These are phyloP conservation scores for Ameiurus melas DNA, from an alignment of 2,113 vertebrate genomes.

Conservation along the genomic window DNA sequence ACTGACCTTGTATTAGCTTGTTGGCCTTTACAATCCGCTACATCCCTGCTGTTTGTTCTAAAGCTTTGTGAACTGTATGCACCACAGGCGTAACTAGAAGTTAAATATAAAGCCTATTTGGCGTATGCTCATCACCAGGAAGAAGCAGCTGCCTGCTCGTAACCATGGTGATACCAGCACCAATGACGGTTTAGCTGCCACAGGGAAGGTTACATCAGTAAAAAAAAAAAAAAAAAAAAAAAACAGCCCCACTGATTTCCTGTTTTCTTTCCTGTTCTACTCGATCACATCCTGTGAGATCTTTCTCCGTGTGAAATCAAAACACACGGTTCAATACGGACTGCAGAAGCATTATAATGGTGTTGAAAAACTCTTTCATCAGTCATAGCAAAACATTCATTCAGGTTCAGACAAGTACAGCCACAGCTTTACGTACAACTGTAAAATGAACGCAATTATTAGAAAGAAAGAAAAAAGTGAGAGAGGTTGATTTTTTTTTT, in stretches of 20 bases:
- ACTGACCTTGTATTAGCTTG: not conserved
- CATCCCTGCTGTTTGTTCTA: not conserved
- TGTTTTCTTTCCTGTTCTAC: conserved; percentile 62
- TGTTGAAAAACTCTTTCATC: not conserved
- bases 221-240: conserved; percentile 15
- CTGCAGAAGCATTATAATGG: not conserved
- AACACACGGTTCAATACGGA: conserved; percentile 11
- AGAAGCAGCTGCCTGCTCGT: conserved; percentile 34
- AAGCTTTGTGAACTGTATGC: not conserved
- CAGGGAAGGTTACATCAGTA: conserved; percentile 44
- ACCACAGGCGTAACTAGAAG: no score
- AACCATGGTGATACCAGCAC: conserved; percentile 48
- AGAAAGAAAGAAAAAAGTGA: not conserved
- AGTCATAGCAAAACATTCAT: not conserved
- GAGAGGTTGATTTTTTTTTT: not conserved
- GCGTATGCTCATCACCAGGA: not conserved
- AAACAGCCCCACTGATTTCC: conserved; percentile 52
- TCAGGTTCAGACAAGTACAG: not conserved
- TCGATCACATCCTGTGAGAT: conserved; percentile 52
- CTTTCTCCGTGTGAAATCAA: conserved; percentile 36
- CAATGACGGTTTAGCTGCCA: conserved; percentile 39
- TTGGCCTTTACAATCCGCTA: not conserved
- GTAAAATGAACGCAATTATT: no score
- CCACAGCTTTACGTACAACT: not conserved
- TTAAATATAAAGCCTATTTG: not conserved